Evolutionary conservation across 2,113 vertebrate genomes (phyloP).

Genomic region (Struthio camelus): DNA sequence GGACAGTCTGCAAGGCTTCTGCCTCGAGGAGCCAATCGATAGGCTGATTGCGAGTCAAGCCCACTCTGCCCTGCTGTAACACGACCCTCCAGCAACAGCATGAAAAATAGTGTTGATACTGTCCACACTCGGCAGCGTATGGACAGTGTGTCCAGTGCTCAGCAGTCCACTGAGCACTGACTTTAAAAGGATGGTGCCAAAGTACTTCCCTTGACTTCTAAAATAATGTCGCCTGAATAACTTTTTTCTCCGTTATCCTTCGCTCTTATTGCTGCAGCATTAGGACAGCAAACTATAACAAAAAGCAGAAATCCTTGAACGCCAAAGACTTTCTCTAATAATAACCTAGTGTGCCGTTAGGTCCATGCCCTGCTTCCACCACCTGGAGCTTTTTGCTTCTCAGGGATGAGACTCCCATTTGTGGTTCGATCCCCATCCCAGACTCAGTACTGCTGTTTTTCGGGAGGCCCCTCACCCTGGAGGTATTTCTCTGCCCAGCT

Average conservation of each 20-base stretch:
- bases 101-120: background rate
- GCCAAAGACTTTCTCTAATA: background rate
- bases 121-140: too few species aligned
- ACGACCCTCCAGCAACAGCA: background rate
- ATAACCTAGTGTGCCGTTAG: rapidly evolving
- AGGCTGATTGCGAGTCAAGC: rapidly evolving
- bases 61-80: background rate
- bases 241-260: background rate
- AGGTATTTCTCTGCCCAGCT: background rate
- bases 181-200: background rate
- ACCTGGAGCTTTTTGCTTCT: background rate
- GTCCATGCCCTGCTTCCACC: background rate
- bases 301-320: background rate
- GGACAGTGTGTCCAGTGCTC: too few species aligned
- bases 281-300: background rate
- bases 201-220: background rate
- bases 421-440: background rate
- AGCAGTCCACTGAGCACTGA: background rate
- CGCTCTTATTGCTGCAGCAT: background rate
- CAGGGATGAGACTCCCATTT: background rate
- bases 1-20: background rate
- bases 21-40: background rate
- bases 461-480: background rate
- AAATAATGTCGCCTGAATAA: background rate
- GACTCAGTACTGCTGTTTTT: background rate